phyloP scores from a whole-genome alignment of 2,113 vertebrate genomes.

The Zosterops hypoxanthus region DNA sequence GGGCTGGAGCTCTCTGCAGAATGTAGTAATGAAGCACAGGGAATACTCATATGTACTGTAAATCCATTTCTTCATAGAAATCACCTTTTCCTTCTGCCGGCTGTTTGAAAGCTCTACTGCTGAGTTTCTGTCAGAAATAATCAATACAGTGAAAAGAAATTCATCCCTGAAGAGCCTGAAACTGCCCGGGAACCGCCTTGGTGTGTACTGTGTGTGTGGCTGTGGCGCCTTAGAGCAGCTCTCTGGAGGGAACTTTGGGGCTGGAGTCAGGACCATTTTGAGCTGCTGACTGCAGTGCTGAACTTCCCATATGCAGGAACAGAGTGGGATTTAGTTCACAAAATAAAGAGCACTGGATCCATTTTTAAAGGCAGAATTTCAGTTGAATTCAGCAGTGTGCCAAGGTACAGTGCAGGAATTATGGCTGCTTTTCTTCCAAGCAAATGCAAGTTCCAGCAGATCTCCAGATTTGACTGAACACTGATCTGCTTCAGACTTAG shows the following conservation, averaged over 20 bases:
- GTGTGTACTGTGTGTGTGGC: conserved; percentile 63
- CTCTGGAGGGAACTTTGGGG: neutral
- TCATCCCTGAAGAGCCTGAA: conserved; percentile 82
- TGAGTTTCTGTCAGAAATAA: conserved; percentile 81
- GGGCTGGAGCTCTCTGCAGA: neutral
- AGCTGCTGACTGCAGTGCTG: neutral
- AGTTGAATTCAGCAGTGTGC: neutral
- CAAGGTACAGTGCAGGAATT: neutral
- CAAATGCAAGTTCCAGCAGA: neutral
- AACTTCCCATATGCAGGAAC: neutral
- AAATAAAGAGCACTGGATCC: neutral
- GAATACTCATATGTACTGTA: neutral
- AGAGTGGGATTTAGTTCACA: neutral
- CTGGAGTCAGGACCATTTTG: neutral
- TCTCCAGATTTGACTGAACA: neutral
- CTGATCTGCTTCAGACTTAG: neutral
- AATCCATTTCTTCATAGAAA: conserved; percentile 73
- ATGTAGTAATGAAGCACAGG: neutral
- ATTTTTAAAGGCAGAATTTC: neutral
- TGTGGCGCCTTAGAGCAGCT: neutral
- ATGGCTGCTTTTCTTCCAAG: neutral
- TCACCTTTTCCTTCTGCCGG: conserved; percentile 86
- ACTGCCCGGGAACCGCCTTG: conserved; percentile 88
- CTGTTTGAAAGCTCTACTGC: conserved; percentile 85
- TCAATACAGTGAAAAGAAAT: conserved; percentile 78